Evolutionary conservation across 2,888 invertebrate genomes (phyloP), one percentile per base, ranked within the genome.

Genomic region (Ceriagrion tenellum): DNA sequence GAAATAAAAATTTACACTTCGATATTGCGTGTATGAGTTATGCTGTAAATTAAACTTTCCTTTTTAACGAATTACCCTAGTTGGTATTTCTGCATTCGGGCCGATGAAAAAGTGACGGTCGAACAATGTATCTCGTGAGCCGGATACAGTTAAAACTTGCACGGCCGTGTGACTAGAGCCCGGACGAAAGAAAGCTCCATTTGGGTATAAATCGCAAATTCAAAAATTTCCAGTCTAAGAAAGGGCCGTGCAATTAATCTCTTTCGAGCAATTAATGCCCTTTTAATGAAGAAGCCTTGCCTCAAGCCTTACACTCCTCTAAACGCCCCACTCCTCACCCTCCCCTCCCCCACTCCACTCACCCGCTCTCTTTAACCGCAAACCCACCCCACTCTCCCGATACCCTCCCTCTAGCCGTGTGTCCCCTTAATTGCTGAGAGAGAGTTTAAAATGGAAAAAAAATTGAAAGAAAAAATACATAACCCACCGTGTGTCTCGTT

Each of bases 281-380:
- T 93, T 93, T 93, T 93, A 93, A 93, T 93, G 93, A 93, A 63
- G 93, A 93, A 63, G 93, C 47, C 63, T 93, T 93, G 81, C 69
- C 69, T 69, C 69, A n/a, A 81, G 81, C 26, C 18, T 81, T 35
- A 81, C 81, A 81, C 81, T 81, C 81, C 81, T 59, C 59, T 81
- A 81, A 93, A 93, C 93, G 63, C 93, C n/a, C 93, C 8, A 69
- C 35, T 93, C 81, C 81, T n/a, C 12, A 26, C 6, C 93, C 35
- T 93, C 81, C 81, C 69, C 12, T n/a, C 6, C n/a, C 23, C 69
- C 35, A 35, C 13, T 10, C 69, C n/a, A 40, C 74, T 69, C 93
- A 12, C 91, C 63, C 16, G 40, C 59, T 56, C 16, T 69, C 69
- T 23, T n/a, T n/a, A 69, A 16, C 23, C 69, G 13, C 59, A 23